These are phyloP conservation scores for Pyrgilauda ruficollis DNA, from an alignment of 2,113 vertebrate genomes.

Conservation along the genomic window DNA sequence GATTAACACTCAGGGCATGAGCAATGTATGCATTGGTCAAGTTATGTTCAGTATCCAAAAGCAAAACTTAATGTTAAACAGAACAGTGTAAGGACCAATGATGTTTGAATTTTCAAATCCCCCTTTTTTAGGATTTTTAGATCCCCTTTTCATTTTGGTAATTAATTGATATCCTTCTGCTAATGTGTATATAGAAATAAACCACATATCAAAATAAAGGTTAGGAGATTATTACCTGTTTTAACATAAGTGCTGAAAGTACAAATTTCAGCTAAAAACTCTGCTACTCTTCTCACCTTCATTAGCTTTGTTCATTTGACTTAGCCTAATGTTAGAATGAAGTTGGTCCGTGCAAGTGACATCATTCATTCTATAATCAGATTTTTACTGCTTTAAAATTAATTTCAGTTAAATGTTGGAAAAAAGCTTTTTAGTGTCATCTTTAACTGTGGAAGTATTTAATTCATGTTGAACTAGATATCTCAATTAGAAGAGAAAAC, in stretches of 20 bases:
- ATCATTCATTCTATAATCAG: not conserved
- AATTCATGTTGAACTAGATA: not conserved
- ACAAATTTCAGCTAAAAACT: constrained; percentile 19
- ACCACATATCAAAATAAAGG: not conserved
- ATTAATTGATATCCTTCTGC: not conserved
- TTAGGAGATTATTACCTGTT: not conserved
- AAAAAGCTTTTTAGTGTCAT: not conserved
- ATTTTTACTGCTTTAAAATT: constrained; percentile 11
- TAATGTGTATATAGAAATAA: constrained; percentile 10
- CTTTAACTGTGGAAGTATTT: constrained; percentile 21
- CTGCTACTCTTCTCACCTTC: not conserved
- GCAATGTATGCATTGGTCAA: not conserved
- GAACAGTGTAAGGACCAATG: not conserved
- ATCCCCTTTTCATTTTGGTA: not conserved
- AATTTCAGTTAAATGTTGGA: constrained; percentile 18
- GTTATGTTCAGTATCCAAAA: not conserved
- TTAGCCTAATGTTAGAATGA: not conserved
- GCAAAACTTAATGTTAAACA: not conserved
- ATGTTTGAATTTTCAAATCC: not conserved
- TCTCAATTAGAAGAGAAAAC: constrained; percentile 10
- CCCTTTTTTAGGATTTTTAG: not conserved
- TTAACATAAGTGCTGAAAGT: not conserved
- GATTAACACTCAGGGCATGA: not conserved
- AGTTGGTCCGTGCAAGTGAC: not conserved
- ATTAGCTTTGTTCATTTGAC: not conserved